Evolutionary conservation across 2,113 vertebrate species (phyloP), one percentile per base, ranked within the genome.

Genomic region (Tamias sibiricus): DNA sequence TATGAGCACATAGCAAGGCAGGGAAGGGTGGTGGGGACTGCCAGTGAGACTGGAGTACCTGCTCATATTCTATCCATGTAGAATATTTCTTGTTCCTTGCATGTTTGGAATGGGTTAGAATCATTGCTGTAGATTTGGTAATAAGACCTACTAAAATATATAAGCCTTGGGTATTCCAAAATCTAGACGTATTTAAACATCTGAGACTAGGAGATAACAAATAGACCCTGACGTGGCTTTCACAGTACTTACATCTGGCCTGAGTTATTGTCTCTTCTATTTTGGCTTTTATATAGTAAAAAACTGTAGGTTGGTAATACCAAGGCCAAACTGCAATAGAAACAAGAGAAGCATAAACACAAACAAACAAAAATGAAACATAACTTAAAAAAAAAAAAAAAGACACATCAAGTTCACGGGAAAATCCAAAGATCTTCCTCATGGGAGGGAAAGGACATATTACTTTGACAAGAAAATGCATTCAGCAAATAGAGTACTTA

Each of bases 201-300:
- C 95, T 92, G 90, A 94, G 77, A 72, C 71, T 93, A 97, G 57
- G 81, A 79, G 94, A 77, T 76, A 94, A 62, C 37, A 84, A 85
- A 89, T 24, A 96, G 97, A 97, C 90, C 96, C 57, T 97, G 94
- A 40, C n/a, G 93, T 97, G 90, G 40, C 72, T 97, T 97, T 96
- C 86, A 88, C 1, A 97, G 91, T 99, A 99, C 99, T 99, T 98
- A 99, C 99, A 99, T 98, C 97, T 99, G 77, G 99, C 99, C 99
- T 99, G 99, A 97, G 94, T 98, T 97, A 99, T 99, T 94, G 99
- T 98, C 92, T 99, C 99, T 75, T 99, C 99, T 97, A 99, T 98
- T 98, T 99, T 99, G 93, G 99, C 99, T 98, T 99, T 99, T 98
- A 99, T 99, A 98, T 99, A 99, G 98, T 99, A 99, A 98, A 99